Conservation (phyloP, 2,797 vertebrate genomes). For the Sitta carolinensis region DNA sequence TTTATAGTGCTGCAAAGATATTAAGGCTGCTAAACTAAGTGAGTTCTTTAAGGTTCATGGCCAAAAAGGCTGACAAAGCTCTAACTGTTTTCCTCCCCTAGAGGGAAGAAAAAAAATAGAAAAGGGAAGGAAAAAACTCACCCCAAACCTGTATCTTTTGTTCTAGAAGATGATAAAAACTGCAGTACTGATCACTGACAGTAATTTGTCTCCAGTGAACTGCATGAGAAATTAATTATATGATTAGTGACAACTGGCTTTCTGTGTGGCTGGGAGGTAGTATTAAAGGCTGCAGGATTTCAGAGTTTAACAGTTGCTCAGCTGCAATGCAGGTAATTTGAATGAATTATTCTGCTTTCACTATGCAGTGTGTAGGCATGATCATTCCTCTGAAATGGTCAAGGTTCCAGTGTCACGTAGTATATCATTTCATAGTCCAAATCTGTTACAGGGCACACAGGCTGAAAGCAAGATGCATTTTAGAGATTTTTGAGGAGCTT, state of each 20-base stretch:
- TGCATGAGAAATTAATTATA: conserved; percentile 49
- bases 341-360: conserved; percentile 9
- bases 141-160: neutral
- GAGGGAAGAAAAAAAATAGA: neutral
- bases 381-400: neutral
- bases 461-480: neutral
- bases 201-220: conserved; percentile 45
- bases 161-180: conserved; percentile 47
- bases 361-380: neutral
- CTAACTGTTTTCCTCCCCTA: neutral
- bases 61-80: conserved; percentile 34
- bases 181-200: conserved; percentile 25
- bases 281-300: conserved; percentile 39
- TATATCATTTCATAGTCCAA: neutral
- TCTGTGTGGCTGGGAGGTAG: neutral
- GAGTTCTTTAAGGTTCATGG: conserved; percentile 47
- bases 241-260: conserved; percentile 37
- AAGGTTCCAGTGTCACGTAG: neutral
- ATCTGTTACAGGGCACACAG: neutral
- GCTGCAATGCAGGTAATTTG: conserved; percentile 58
- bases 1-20: conserved; percentile 56
- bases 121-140: neutral
- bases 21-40: conserved; percentile 43
- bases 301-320: conserved; percentile 24
- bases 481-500: neutral